These are phyloP conservation scores for Cebus imitator DNA, from an alignment of 2,113 vertebrate genomes.

Conservation along the genomic window DNA sequence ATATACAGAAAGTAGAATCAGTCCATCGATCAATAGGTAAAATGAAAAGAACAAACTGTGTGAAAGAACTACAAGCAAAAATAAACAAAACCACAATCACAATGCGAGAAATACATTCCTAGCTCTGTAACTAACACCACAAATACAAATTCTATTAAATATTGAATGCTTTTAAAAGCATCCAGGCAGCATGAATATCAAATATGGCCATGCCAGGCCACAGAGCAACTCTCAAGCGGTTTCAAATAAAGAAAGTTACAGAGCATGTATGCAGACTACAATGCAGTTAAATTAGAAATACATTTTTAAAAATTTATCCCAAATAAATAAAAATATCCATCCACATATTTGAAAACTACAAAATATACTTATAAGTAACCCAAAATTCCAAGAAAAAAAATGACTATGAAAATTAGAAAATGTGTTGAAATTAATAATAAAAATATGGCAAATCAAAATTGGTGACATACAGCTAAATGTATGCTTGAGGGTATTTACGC, in stretches of 20 bases:
- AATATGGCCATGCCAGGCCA: neutral
- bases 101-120: neutral
- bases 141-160: neutral
- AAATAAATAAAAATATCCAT: neutral
- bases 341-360: neutral
- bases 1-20: constrained; percentile 50
- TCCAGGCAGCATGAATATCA: neutral
- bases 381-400: neutral
- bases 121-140: neutral
- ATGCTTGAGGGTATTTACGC: neutral
- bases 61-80: neutral
- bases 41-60: neutral
- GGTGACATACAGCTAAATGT: neutral
- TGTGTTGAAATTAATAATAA: neutral
- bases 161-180: neutral
- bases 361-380: neutral
- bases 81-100: neutral
- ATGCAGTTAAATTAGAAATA: neutral
- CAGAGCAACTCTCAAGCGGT: neutral
- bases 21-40: neutral
- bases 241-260: neutral
- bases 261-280: neutral
- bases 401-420: neutral
- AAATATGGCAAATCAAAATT: neutral
- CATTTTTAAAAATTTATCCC: neutral